A percentile compares a stretch with the other conserved stretches of the same genome.
Evolutionary conservation across 2,888 invertebrate species (phyloP).

Genomic region (Ornithoptera priamus): DNA sequence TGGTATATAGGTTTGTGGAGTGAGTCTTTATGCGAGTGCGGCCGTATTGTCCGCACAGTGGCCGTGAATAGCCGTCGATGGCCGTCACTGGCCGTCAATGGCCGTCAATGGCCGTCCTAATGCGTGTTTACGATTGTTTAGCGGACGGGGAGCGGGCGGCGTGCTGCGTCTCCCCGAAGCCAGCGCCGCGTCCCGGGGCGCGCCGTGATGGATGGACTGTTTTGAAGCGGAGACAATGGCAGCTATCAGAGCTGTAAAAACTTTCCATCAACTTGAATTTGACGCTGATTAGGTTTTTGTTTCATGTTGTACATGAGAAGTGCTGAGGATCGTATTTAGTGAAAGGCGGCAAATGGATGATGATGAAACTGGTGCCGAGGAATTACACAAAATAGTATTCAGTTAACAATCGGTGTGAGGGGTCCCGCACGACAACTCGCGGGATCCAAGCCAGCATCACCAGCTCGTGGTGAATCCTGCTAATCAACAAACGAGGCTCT

Average conservation of each 20-base stretch:
- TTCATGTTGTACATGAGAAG: no score
- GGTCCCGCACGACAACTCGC: no score
- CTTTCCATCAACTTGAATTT: not conserved
- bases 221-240: not conserved
- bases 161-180: constrained; percentile 29
- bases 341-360: no score
- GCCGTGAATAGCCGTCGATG: constrained; percentile 36
- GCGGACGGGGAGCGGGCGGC: constrained; percentile 49
- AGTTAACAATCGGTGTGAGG: no score
- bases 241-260: not conserved
- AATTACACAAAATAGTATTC: no score
- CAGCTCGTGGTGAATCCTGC: no score
- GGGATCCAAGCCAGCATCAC: no score
- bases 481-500: no score
- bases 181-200: constrained; percentile 9
- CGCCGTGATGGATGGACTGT: constrained; percentile 14
- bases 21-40: constrained; percentile 44
- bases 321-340: no score
- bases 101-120: constrained; percentile 49
- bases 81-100: no score
- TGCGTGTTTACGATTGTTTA: constrained; percentile 63
- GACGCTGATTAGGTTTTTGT: no score
- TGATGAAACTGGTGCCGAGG: no score
- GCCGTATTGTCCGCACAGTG: constrained; percentile 65
- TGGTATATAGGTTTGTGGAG: constrained; percentile 21